These are phyloP conservation scores for Pseudachorutes palmiensis DNA, from an alignment of 1,140 invertebrate genomes.

Conservation along the genomic window DNA sequence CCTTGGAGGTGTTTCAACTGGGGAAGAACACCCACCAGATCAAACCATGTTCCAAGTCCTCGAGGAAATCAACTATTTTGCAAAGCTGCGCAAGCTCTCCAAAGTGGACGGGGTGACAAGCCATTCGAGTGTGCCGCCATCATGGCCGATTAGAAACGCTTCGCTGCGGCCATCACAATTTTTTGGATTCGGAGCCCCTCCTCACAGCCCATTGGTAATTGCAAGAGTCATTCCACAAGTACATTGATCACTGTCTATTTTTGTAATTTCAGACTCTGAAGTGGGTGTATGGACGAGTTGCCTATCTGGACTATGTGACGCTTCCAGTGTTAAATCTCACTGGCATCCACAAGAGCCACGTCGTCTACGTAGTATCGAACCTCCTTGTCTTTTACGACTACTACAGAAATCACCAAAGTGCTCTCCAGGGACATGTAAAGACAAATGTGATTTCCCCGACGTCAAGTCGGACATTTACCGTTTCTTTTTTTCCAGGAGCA, in stretches of 20 bases:
- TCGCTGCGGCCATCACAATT: too few relatives aligned
- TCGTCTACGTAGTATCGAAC: slow-evolving; percentile 32
- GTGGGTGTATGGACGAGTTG: slow-evolving; percentile 28
- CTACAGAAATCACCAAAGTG: slow-evolving; percentile 27
- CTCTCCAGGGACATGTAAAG: slow-evolving; percentile 37
- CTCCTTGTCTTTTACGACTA: slow-evolving; percentile 27
- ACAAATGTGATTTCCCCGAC: too few relatives aligned
- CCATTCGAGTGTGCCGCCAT: background rate
- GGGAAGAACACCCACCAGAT: too few relatives aligned
- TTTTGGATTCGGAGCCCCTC: too few relatives aligned
- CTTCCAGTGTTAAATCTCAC: slow-evolving; percentile 28
- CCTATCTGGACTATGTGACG: background rate
- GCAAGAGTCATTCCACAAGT: background rate
- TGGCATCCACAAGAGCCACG: slow-evolving; percentile 23
- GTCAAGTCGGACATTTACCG: background rate
- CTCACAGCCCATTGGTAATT: background rate
- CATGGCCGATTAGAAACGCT: background rate
- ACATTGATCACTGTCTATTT: slow-evolving; percentile 6
- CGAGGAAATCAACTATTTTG: background rate
- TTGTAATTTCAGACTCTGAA: slow-evolving; percentile 17
- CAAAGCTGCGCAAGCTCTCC: background rate
- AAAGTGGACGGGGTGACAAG: background rate
- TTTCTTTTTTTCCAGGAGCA: slow-evolving; percentile 26
- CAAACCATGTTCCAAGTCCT: background rate
- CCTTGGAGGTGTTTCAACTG: background rate